Evolutionary conservation across 2,888 invertebrate genomes (phyloP).

Genomic region (Maniola hyperantus): DNA sequence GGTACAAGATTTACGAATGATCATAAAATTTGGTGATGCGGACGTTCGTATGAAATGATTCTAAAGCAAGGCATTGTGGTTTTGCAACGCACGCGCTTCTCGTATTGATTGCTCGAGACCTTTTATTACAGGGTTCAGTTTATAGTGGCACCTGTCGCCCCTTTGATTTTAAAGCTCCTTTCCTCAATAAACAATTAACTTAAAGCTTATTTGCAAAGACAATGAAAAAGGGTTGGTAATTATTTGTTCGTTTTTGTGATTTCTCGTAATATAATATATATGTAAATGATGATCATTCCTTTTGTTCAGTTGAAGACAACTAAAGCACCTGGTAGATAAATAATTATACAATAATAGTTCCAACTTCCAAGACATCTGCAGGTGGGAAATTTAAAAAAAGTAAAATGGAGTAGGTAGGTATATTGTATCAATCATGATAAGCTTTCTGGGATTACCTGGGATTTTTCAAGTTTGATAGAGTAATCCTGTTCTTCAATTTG

Average conservation of each 20-base stretch:
- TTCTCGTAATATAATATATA: slow-evolving; percentile 10
- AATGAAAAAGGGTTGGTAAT: slow-evolving; percentile 11
- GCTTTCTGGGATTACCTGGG: neutral
- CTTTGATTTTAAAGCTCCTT: slow-evolving; percentile 35
- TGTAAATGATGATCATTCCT: slow-evolving; percentile 12
- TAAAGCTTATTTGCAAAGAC: slow-evolving; percentile 18
- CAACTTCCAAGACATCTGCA: neutral
- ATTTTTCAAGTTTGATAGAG: neutral
- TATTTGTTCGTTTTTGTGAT: slow-evolving; percentile 15
- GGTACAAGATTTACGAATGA: too few species aligned
- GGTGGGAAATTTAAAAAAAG: neutral
- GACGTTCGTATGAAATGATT: slow-evolving; percentile 23
- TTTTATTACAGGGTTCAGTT: slow-evolving; percentile 40
- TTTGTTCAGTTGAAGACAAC: slow-evolving; percentile 6
- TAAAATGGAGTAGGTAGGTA: neutral
- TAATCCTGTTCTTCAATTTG: neutral
- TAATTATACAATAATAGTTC: neutral
- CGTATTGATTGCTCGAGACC: slow-evolving; percentile 51
- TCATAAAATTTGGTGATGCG: neutral
- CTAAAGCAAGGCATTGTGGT: slow-evolving; percentile 61
- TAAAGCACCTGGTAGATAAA: neutral
- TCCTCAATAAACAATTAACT: slow-evolving; percentile 35
- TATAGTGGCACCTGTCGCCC: slow-evolving; percentile 36
- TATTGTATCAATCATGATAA: neutral
- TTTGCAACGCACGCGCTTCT: slow-evolving; percentile 59